Base-by-base conservation (phyloP, 2,888 invertebrate species). In the Coenonympha arcania region DNA sequence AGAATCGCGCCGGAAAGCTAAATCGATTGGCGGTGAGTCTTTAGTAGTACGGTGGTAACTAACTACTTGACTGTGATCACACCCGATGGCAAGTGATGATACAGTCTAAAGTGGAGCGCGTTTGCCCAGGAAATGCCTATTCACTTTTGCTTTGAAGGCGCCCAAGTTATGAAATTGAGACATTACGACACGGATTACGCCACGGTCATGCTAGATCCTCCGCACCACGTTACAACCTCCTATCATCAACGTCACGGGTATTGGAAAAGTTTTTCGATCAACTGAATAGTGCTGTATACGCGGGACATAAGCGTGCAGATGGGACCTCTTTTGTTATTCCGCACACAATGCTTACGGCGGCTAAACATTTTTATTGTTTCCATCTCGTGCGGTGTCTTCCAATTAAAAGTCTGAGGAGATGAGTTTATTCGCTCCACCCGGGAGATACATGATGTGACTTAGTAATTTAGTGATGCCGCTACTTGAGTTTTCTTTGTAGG, bases 221-320 rank as follows among this genome's bases (percentile, higher is more conserved):
- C n/a, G 72, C 71, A 65, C 61, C 64, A 16, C 26, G 18, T 61
- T n/a, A 41, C 66, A 72, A 77, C 78, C 80, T 77, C 70, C 79
- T 79, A 76, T 81, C 79, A 81, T 80, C 79, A 76, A 69, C 66
- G 62, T 63, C 66, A 69, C 66, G 16, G 66, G 65, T 67, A 83
- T 83, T 84, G 81, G 82, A 82, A 84, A 84, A 84, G 68, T 84
- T 84, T 84, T 60, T 57, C 60, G 60, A 58, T 59, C 60, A 57
- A 59, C 57, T 75, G 75, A 78, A 76, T 77, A 76, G 80, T 78
- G 73, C 68, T 64, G 60, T 58, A 64, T 76, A 79, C 79, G 81
- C 80, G 77, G 66, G 70, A 75, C 79, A 76, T 79, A 80, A 80
- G 73, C 65, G 55, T 51, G 65, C 76, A 76, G 73, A 73, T 75